These are phyloP conservation scores for Myotis brandtii DNA, from an alignment of 2,113 vertebrate species.

Conservation along the genomic window DNA sequence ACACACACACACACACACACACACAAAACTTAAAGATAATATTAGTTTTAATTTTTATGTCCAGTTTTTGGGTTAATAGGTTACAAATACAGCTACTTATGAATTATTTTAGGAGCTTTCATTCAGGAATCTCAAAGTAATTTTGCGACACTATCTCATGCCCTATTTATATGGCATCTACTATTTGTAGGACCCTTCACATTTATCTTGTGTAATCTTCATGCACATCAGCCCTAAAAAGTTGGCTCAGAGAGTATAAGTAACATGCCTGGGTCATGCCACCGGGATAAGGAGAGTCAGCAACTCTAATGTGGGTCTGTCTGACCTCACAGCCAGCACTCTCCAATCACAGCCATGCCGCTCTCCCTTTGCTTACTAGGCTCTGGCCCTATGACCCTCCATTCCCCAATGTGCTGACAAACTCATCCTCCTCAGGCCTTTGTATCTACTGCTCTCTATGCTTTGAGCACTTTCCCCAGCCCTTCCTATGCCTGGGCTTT, in stretches of 20 bases:
- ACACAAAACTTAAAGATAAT: not conserved
- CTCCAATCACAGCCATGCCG: accelerated
- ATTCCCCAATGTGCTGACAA: not conserved
- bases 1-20: too few species aligned
- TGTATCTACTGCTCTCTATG: not conserved
- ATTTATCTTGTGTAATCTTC: not conserved
- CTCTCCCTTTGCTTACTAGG: not conserved
- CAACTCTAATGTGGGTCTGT: not conserved
- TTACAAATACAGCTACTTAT: not conserved
- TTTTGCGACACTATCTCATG: not conserved
- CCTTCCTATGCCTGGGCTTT: not conserved
- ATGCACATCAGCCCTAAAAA: not conserved
- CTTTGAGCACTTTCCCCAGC: not conserved
- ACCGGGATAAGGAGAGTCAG: not conserved
- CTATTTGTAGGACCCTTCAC: not conserved
- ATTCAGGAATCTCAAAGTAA: not conserved
- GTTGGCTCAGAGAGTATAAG: not conserved
- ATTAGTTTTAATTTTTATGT: not conserved
- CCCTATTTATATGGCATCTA: not conserved
- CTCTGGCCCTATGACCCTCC: not conserved
- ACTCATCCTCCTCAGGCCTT: not conserved
- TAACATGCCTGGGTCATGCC: not conserved
- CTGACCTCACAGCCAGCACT: not conserved
- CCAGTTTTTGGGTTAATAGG: not conserved
- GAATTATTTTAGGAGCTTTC: not conserved